These are phyloP conservation scores for Hyperoplus lanceolatus DNA, from an alignment of 2,797 vertebrate genomes.

Conservation along the genomic window DNA sequence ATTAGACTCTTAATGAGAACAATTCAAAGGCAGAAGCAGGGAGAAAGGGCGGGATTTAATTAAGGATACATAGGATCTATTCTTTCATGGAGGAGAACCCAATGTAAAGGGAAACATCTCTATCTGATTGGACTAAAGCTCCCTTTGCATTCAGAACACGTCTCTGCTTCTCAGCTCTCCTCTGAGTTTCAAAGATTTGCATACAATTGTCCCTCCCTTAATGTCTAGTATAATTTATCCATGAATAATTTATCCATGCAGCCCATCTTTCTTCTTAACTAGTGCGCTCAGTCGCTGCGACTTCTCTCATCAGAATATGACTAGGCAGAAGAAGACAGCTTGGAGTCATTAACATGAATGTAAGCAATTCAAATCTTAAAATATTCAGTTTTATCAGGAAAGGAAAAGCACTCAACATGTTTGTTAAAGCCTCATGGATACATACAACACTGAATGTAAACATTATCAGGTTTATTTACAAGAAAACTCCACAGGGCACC, in stretches of 20 bases:
- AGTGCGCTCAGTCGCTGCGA: not conserved
- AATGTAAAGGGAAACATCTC: constrained; percentile 31
- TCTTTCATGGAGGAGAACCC: constrained; percentile 36
- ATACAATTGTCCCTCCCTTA: not conserved
- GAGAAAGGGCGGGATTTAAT: constrained; percentile 14
- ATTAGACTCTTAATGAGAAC: constrained; percentile 36
- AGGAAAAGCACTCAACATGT: not conserved
- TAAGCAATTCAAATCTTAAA: no score
- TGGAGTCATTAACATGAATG: no score
- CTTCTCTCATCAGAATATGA: not conserved
- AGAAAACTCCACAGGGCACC: not conserved
- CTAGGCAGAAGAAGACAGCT: no score
- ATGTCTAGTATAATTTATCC: not conserved
- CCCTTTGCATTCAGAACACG: not conserved
- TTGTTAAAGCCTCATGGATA: not conserved
- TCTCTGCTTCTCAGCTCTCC: not conserved
- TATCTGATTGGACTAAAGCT: not conserved
- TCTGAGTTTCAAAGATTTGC: constrained; percentile 10
- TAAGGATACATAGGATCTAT: constrained; percentile 14
- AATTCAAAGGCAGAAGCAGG: constrained; percentile 14
- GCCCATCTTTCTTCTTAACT: not conserved
- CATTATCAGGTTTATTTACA: not conserved
- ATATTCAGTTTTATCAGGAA: not conserved
- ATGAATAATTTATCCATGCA: not conserved
- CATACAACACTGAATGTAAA: not conserved